phyloP scores from a whole-genome alignment of 2,113 vertebrate genomes.

The Tichodroma muraria region DNA sequence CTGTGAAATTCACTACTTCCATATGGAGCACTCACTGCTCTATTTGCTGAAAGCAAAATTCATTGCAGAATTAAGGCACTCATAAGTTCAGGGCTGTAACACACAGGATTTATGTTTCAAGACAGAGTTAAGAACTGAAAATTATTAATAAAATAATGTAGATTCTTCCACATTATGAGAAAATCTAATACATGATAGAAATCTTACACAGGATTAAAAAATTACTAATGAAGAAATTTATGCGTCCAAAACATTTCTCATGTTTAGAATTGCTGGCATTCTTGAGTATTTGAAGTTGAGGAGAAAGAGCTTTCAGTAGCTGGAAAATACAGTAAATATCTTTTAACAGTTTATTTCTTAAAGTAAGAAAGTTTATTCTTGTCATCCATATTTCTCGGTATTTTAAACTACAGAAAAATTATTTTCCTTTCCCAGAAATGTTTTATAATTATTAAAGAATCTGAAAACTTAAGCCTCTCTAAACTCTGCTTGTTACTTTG shows the following conservation, averaged over 20 bases:
- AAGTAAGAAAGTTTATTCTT: neutral
- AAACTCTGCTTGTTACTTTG: neutral
- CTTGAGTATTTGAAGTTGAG: neutral
- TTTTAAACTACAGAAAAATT: neutral
- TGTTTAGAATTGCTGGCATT: neutral
- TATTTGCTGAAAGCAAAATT: neutral
- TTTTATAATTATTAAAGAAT: neutral
- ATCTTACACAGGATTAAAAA: neutral
- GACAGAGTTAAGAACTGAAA: neutral
- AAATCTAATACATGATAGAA: neutral
- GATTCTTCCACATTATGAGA: neutral
- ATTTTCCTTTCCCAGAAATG: neutral
- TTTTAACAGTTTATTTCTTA: neutral
- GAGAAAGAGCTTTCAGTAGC: neutral
- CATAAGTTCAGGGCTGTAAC: neutral
- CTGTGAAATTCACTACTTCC: neutral
- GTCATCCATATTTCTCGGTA: neutral
- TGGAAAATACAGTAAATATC: neutral
- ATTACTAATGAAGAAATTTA: neutral
- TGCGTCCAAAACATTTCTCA: neutral
- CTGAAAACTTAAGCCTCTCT: neutral
- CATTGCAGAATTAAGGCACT: neutral
- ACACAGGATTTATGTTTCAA: neutral
- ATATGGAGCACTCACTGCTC: neutral
- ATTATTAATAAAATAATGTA: neutral